These are phyloP conservation scores for Corythornis cristatus DNA, from an alignment of 2,113 vertebrate species.

Conservation along the genomic window DNA sequence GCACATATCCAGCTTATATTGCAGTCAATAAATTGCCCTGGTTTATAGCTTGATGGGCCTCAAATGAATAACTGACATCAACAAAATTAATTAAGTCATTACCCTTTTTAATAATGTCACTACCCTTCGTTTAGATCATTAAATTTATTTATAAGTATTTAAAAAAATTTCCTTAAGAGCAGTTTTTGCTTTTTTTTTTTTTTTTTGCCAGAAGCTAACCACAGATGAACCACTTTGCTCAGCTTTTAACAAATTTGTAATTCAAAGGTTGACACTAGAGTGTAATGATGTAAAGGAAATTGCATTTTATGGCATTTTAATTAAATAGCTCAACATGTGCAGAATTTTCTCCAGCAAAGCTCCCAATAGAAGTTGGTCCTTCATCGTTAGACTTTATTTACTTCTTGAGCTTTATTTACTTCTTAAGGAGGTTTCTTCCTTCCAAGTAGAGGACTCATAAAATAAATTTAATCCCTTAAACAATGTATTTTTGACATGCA, in stretches of 20 bases:
- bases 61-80: slow-evolving; percentile 33
- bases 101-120: neutral
- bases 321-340: neutral
- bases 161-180: neutral
- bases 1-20: slow-evolving; percentile 54
- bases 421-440: neutral
- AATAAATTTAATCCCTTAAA: neutral
- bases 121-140: neutral
- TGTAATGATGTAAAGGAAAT: neutral
- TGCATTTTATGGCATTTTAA: slow-evolving; percentile 18
- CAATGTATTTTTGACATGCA: neutral
- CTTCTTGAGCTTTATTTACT: neutral
- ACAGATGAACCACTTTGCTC: neutral
- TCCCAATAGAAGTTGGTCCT: neutral
- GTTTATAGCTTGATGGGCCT: slow-evolving; percentile 8
- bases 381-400: neutral
- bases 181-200: neutral
- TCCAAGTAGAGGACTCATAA: neutral
- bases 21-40: slow-evolving; percentile 37
- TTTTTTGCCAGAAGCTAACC: neutral
- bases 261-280: neutral
- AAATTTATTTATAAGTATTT: slow-evolving; percentile 6
- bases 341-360: neutral
- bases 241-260: neutral
- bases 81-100: slow-evolving; percentile 29